phyloP scores from a whole-genome alignment of 2,113 vertebrate genomes.

The Grantiella picta region DNA sequence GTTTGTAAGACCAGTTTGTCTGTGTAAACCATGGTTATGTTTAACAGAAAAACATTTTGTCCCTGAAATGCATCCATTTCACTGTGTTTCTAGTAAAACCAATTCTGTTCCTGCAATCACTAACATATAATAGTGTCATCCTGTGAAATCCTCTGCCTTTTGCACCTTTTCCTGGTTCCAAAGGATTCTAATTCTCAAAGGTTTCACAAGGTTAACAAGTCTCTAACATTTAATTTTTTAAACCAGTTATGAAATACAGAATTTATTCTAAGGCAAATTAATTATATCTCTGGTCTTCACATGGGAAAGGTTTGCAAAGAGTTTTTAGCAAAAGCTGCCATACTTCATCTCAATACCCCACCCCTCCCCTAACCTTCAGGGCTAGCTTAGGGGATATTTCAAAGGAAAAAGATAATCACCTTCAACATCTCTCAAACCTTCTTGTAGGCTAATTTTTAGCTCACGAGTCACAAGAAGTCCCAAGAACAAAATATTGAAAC shows the following conservation, averaged over 20 bases:
- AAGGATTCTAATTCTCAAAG: background rate
- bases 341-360: background rate
- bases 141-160: background rate
- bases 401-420: background rate
- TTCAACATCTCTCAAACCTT: background rate
- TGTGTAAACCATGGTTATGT: background rate
- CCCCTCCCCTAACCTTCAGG: background rate
- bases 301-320: conserved; percentile 10
- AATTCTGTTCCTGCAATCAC: background rate
- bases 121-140: background rate
- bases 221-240: background rate
- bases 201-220: background rate
- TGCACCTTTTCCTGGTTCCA: background rate
- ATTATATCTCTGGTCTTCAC: background rate
- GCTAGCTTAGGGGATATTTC: background rate
- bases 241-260: background rate
- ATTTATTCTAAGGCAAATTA: conserved; percentile 13
- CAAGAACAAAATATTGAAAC: conserved; percentile 27
- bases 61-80: background rate
- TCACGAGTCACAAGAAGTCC: conserved; percentile 24
- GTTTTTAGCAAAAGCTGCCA: conserved; percentile 1
- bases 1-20: background rate
- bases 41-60: background rate
- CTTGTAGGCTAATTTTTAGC: background rate
- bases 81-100: background rate